Percentiles rank a stretch among this genome's conserved stretches.
Evolutionary conservation across 2,888 invertebrate species (phyloP).

Genomic region (Meiosimyza decipiens): DNA sequence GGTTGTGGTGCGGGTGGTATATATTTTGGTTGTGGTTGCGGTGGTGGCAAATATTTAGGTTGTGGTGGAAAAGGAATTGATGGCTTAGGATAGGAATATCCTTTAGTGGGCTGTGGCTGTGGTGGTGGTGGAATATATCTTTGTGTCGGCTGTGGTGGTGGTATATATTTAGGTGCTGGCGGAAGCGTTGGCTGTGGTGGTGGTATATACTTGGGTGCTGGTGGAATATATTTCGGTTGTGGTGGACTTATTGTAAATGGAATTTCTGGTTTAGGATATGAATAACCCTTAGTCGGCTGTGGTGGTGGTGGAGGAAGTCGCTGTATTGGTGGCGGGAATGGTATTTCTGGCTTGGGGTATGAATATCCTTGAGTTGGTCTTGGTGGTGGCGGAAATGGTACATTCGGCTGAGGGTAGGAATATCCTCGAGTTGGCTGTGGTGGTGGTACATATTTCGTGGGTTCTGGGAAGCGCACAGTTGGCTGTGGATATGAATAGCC

Average conservation of each 20-base stretch:
- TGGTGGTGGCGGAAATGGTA: conserved; percentile 10
- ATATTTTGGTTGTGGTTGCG: conserved; percentile 31
- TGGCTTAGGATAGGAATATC: conserved; percentile 56
- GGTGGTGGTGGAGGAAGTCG: conserved; percentile 11
- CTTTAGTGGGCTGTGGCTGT: conserved; percentile 29
- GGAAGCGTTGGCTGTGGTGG: conserved; percentile 38
- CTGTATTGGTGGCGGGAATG: conserved; percentile 43
- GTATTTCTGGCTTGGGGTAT: conserved; percentile 51
- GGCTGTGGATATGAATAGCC: conserved; percentile 37
- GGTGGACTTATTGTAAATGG: conserved; percentile 46
- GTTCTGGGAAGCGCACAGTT: conserved; percentile 32
- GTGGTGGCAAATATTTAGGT: conserved; percentile 30
- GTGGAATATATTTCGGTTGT: conserved; percentile 26
- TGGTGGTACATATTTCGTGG: conserved; percentile 30
- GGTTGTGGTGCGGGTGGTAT: conserved; percentile 36
- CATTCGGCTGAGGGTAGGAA: conserved; percentile 46
- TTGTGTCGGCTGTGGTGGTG: conserved; percentile 38
- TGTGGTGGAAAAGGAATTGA: conserved; percentile 50
- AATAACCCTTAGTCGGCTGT: conserved; percentile 43
- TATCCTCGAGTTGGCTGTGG: conserved; percentile 43
- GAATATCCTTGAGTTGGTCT: conserved; percentile 47
- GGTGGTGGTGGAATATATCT: too few relatives aligned
- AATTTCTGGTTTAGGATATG: conserved; percentile 49
- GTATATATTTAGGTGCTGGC: conserved; percentile 40
- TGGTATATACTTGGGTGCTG: conserved; percentile 43